Percentiles rank a stretch among this genome's conserved stretches.
Conservation (phyloP, 2,888 invertebrate genomes). For the Dorcus hopei region DNA sequence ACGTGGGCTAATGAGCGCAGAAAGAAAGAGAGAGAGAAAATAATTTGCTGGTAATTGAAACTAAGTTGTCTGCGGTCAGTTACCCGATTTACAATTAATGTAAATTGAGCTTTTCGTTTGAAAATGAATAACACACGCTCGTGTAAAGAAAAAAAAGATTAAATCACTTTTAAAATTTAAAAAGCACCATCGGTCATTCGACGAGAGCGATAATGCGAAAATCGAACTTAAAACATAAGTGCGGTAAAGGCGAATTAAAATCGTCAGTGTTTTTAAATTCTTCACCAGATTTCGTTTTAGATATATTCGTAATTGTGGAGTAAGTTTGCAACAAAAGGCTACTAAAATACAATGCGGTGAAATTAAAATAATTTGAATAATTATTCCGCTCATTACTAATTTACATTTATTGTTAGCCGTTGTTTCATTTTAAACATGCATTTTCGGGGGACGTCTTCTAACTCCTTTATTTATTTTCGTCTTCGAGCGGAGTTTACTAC, state of each 20-base stretch:
- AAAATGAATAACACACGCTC: background rate
- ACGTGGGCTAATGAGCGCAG: too few species aligned
- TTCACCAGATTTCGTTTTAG: conserved; percentile 15
- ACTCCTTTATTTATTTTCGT: too few species aligned
- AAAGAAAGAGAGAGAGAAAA: too few species aligned
- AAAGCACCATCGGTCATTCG: background rate
- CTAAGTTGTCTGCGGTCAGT: conserved; percentile 1
- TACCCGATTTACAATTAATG: conserved; percentile 2
- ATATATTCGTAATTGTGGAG: conserved; percentile 9
- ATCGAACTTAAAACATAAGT: background rate
- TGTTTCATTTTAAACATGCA: too few species aligned
- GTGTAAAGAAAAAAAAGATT: background rate
- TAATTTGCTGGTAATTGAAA: background rate
- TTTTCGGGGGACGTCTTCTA: too few species aligned
- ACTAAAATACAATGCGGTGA: conserved; percentile 10
- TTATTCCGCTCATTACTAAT: conserved; percentile 5
- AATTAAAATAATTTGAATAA: conserved; percentile 24
- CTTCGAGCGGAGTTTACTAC: conserved; percentile 2
- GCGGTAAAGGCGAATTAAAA: background rate
- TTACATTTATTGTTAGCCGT: background rate
- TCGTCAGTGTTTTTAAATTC: conserved; percentile 4
- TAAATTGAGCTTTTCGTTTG: conserved; percentile 3
- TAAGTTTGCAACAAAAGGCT: conserved; percentile 13
- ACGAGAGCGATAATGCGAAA: background rate
- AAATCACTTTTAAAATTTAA: background rate